phyloP scores from a whole-genome alignment of 2,888 invertebrate genomes.

The Lathronympha strigana region DNA sequence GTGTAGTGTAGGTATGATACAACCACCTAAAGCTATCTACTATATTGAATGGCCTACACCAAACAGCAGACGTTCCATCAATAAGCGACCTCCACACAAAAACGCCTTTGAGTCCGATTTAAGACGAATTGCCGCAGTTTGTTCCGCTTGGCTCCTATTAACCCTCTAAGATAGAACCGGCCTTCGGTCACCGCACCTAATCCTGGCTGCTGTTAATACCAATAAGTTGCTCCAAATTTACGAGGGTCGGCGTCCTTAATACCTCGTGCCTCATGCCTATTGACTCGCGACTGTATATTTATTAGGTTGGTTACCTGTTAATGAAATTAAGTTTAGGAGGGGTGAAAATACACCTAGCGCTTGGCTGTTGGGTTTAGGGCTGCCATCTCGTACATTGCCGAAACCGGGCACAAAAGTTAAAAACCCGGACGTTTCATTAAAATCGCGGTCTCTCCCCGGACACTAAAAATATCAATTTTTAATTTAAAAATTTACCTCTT shows the following conservation, averaged over 20 bases:
- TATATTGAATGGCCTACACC: not conserved
- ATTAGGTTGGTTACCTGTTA: constrained; percentile 30
- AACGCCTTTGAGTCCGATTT: constrained; percentile 44
- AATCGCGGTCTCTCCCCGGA: too few species aligned
- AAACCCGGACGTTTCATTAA: too few species aligned
- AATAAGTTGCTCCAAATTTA: constrained; percentile 63
- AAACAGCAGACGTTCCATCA: constrained; percentile 11
- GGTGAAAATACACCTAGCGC: constrained; percentile 6
- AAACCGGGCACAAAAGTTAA: too few species aligned
- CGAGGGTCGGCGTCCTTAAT: constrained; percentile 53
- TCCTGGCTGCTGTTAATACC: constrained; percentile 59
- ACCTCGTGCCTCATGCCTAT: constrained; percentile 37
- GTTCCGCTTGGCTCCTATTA: constrained; percentile 73
- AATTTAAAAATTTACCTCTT: too few species aligned
- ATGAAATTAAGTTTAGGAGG: constrained; percentile 32
- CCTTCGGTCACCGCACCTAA: constrained; percentile 53
- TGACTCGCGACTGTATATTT: constrained; percentile 26
- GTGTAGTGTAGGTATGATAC: not conserved
- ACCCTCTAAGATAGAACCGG: constrained; percentile 62
- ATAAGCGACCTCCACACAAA: constrained; percentile 11
- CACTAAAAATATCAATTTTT: too few species aligned
- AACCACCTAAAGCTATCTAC: not conserved
- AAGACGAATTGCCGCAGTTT: constrained; percentile 69
- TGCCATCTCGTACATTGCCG: too few species aligned
- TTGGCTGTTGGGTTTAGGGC: not conserved